Percentiles rank a stretch among this genome's conserved stretches.
These are phyloP conservation scores for Agonopterix subpropinquella DNA, from an alignment of 2,888 invertebrate genomes.

Conservation along the genomic window DNA sequence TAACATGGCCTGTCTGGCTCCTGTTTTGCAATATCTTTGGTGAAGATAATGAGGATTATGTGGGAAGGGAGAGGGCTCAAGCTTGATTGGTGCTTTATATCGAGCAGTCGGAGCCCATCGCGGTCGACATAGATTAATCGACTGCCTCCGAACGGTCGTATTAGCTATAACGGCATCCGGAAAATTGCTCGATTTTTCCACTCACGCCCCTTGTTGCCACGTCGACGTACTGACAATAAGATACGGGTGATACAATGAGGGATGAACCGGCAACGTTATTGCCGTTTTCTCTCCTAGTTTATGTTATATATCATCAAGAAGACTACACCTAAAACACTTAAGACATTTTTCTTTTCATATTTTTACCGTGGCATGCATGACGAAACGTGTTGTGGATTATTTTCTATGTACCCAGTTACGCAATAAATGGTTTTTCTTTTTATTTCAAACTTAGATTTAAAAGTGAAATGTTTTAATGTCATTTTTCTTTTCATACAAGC, in stretches of 20 bases:
- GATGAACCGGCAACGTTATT: slow-evolving; percentile 18
- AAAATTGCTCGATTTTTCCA: slow-evolving; percentile 68
- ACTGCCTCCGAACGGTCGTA: slow-evolving; percentile 54
- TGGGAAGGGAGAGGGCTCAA: slow-evolving; percentile 38
- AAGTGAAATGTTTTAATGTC: no score
- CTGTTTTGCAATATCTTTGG: slow-evolving; percentile 15
- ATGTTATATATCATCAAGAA: no score
- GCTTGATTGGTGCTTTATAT: slow-evolving; percentile 47
- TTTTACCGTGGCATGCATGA: no score
- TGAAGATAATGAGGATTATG: slow-evolving; percentile 35
- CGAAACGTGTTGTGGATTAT: no score
- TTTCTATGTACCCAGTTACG: no score
- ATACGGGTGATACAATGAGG: slow-evolving; percentile 39
- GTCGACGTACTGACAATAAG: slow-evolving; percentile 55
- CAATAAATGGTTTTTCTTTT: no score
- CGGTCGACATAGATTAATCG: slow-evolving; percentile 69
- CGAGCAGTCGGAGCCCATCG: slow-evolving; percentile 53
- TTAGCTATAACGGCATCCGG: slow-evolving; percentile 69
- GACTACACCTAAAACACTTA: no score
- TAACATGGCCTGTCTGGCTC: slow-evolving; percentile 24
- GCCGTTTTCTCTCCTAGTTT: background rate
- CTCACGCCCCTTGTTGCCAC: slow-evolving; percentile 53
- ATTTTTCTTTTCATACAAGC: no score
- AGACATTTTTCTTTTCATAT: no score
- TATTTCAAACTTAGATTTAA: no score